A percentile compares a stretch with the other conserved stretches of the same genome.
Evolutionary conservation across 2,113 vertebrate genomes (phyloP).

Genomic region (Embiotoca jacksoni): DNA sequence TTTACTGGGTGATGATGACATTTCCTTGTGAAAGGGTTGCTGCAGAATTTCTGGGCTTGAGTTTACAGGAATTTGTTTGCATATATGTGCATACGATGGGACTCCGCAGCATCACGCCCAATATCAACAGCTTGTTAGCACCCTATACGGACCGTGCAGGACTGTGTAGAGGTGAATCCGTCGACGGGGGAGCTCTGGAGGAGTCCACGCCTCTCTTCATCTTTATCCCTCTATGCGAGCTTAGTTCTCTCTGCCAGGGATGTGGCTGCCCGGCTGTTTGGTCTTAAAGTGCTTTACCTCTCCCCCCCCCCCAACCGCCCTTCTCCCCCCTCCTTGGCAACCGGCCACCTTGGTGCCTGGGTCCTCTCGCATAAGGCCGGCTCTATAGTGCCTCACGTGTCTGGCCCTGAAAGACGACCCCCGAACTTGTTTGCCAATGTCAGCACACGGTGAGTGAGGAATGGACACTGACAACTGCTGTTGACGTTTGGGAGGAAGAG

Average conservation of each 20-base stretch:
- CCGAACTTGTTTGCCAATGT: conserved; percentile 46
- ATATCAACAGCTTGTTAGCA: conserved; percentile 27
- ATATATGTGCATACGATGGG: background rate
- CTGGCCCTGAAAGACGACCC: conserved; percentile 66
- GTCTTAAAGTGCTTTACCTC: conserved; percentile 53
- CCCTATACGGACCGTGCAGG: conserved; percentile 2
- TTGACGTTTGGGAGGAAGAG: conserved; percentile 49
- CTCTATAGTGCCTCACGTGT: conserved; percentile 56
- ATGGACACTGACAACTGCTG: conserved; percentile 76
- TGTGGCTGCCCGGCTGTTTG: conserved; percentile 48
- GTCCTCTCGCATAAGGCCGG: conserved; percentile 48
- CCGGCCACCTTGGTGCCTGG: conserved; percentile 19
- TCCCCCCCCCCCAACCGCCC: background rate
- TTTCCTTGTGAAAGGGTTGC: background rate
- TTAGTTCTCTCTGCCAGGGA: conserved; percentile 45
- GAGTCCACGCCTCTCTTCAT: conserved; percentile 14
- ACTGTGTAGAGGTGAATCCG: conserved; percentile 35
- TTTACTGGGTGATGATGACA: background rate
- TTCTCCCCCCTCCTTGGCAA: conserved; percentile 27
- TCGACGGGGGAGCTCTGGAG: conserved; percentile 8
- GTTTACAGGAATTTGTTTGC: background rate
- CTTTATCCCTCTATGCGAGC: conserved; percentile 25
- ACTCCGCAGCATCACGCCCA: background rate
- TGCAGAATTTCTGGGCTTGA: background rate
- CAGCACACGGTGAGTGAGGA: conserved; percentile 51